Percentiles rank a stretch among this genome's conserved stretches.
Conservation (phyloP, 2,797 vertebrate genomes). For the Botia almorhae region DNA sequence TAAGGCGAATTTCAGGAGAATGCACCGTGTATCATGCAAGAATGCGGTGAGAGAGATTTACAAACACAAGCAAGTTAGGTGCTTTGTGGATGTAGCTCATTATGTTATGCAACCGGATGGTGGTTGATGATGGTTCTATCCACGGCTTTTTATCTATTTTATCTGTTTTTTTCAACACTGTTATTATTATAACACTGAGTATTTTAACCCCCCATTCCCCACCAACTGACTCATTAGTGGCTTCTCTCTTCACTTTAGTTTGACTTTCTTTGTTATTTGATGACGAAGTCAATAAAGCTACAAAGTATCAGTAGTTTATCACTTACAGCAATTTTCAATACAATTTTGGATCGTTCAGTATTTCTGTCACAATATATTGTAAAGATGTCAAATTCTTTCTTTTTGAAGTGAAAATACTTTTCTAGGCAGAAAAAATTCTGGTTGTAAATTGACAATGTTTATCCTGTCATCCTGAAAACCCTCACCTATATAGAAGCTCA, state of each 20-base stretch:
- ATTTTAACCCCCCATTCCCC: not conserved
- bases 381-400: too few relatives aligned
- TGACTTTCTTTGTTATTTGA: conserved; percentile 22
- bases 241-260: conserved; percentile 9
- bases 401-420: too few relatives aligned
- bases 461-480: too few relatives aligned
- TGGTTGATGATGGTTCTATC: not conserved
- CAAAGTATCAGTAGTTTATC: conserved; percentile 22
- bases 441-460: too few relatives aligned
- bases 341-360: not conserved
- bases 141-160: conserved; percentile 5
- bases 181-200: not conserved
- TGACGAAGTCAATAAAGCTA: conserved; percentile 9
- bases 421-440: too few relatives aligned
- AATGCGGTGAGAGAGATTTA: conserved; percentile 5
- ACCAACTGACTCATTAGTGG: conserved; percentile 26
- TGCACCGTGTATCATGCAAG: not conserved
- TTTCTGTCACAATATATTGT: not conserved
- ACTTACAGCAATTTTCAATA: conserved; percentile 5
- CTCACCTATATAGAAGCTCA: too few relatives aligned
- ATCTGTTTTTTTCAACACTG: not conserved
- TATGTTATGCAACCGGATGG: not conserved
- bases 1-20: conserved; percentile 24
- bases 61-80: not conserved
- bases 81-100: conserved; percentile 7